Conservation (phyloP, 2,888 invertebrate genomes). For the Xestia sexstrigata region DNA sequence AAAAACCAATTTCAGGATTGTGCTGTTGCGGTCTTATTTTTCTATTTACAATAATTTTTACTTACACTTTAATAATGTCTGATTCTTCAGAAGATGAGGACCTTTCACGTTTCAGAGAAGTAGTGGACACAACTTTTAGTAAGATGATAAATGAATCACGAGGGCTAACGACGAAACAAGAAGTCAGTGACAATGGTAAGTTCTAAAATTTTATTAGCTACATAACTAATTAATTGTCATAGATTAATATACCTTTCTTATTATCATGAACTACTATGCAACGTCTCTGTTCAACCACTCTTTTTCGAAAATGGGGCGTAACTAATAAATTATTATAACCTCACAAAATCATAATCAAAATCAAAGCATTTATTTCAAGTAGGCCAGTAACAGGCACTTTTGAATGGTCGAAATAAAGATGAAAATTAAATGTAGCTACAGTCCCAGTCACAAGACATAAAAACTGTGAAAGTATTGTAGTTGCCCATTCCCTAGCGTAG, state of each 20-base stretch:
- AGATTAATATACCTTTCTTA: no score
- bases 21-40: not conserved
- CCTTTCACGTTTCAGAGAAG: slow-evolving; percentile 86
- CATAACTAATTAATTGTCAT: no score
- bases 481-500: no score
- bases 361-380: no score
- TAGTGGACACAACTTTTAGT: slow-evolving; percentile 87
- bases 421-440: no score
- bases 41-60: not conserved
- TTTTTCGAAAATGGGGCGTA: not conserved
- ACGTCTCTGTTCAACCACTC: not conserved
- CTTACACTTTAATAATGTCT: slow-evolving; percentile 77
- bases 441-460: no score
- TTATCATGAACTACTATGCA: not conserved
- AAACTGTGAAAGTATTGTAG: no score
- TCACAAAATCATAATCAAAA: no score
- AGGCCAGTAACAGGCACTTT: no score
- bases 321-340: slow-evolving; percentile 32
- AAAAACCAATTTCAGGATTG: slow-evolving; percentile 11
- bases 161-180: slow-evolving; percentile 67
- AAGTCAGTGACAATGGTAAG: slow-evolving; percentile 61
- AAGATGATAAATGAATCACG: slow-evolving; percentile 76
- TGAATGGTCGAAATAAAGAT: no score
- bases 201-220: not conserved
- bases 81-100: slow-evolving; percentile 89